phyloP scores from a whole-genome alignment of 2,888 invertebrate genomes.

The Gortyna flavago region DNA sequence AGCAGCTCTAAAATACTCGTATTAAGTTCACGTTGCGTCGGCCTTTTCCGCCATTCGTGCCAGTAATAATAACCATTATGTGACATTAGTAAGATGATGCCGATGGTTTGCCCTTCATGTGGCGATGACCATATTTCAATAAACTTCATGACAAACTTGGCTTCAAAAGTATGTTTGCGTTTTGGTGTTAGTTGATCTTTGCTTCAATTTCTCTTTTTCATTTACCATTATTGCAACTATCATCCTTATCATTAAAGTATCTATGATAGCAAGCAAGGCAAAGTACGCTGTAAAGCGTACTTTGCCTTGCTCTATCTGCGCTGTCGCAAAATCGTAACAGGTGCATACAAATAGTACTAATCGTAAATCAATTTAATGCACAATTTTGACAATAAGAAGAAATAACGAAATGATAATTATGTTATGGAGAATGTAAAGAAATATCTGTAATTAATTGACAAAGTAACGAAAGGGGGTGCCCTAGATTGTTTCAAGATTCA shows the following conservation, averaged over 20 bases:
- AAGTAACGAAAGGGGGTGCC: not conserved
- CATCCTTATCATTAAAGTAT: not conserved
- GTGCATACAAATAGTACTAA: not conserved
- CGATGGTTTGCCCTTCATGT: not conserved
- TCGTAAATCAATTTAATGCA: not conserved
- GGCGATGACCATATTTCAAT: not conserved
- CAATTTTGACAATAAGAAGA: not conserved
- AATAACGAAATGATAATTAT: not conserved
- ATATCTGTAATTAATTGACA: not conserved
- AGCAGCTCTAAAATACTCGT: constrained; percentile 40
- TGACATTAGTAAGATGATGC: constrained; percentile 37
- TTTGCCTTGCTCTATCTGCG: no score
- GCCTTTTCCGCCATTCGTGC: constrained; percentile 28
- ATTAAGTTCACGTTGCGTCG: constrained; percentile 32
- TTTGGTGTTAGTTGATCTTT: not conserved
- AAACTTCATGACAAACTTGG: not conserved
- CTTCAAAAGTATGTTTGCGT: not conserved
- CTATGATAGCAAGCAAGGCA: not conserved
- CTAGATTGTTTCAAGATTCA: no score
- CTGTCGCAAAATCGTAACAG: not conserved
- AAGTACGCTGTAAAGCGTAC: no score
- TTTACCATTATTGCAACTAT: not conserved
- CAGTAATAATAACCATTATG: constrained; percentile 39
- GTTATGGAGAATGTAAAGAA: not conserved
- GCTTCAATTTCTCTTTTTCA: not conserved